Evolutionary conservation across 2,113 vertebrate genomes (phyloP).

Genomic region (rat (Rattus norvegicus)): DNA sequence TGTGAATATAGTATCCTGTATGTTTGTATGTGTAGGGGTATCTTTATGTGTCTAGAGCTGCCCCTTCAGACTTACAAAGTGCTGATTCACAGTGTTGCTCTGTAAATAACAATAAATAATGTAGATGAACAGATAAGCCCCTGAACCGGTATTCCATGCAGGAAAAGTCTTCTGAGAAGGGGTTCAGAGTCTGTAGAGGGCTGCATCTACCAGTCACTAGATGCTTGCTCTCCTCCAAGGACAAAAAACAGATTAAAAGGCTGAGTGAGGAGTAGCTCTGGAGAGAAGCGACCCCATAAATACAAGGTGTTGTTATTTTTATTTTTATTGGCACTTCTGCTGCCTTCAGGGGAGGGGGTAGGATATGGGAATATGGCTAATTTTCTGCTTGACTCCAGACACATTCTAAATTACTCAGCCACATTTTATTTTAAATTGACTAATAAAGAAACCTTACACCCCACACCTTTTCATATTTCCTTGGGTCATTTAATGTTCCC

Average conservation of each 20-base stretch:
- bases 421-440: constrained; percentile 80
- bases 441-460: constrained; percentile 74
- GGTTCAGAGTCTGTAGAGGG: not conserved
- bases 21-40: not conserved
- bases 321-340: constrained; percentile 68
- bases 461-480: constrained; percentile 63
- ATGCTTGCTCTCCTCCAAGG: constrained; percentile 50
- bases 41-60: not conserved
- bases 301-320: constrained; percentile 71
- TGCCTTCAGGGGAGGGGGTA: constrained; percentile 39
- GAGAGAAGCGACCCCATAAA: constrained; percentile 57
- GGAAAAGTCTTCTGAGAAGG: not conserved
- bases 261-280: not conserved
- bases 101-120: not conserved
- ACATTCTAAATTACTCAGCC: constrained; percentile 77
- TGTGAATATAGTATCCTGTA: too few relatives aligned
- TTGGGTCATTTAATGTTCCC: constrained; percentile 58
- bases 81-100: not conserved
- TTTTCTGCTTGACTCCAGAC: constrained; percentile 80
- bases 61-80: not conserved
- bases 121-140: not conserved
- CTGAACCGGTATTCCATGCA: accelerated
- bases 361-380: constrained; percentile 46
- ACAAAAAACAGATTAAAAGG: constrained; percentile 66
- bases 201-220: not conserved